phyloP scores from a whole-genome alignment of 2,888 invertebrate species.

The Scaptomyza tumidula region DNA sequence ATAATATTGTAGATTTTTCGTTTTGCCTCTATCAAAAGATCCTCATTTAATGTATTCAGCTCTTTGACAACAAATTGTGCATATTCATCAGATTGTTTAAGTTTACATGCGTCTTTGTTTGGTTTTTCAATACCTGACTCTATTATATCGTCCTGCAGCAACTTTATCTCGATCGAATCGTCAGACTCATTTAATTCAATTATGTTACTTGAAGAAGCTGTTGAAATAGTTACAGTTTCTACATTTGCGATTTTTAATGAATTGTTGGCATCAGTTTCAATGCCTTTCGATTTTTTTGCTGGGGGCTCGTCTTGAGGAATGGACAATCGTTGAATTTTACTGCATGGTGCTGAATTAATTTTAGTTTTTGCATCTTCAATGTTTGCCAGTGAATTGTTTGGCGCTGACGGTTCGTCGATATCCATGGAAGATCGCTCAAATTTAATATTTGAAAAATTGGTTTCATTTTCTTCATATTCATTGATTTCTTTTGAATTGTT shows the following conservation, averaged over 20 bases:
- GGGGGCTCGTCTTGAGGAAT: neutral
- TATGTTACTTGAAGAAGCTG: neutral
- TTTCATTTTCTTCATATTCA: neutral
- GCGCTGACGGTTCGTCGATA: neutral
- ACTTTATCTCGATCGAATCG: too few species aligned
- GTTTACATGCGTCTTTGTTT: neutral
- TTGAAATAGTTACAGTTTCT: neutral
- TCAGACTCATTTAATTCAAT: neutral
- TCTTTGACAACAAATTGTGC: constrained; percentile 54
- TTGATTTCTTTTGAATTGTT: neutral
- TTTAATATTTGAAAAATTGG: neutral
- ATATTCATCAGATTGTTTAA: constrained; percentile 37
- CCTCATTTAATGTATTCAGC: constrained; percentile 37
- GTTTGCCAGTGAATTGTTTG: neutral
- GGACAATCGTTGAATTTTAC: neutral
- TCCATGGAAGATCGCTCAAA: neutral
- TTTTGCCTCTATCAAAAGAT: constrained; percentile 55
- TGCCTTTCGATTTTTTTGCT: neutral
- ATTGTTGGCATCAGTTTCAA: neutral
- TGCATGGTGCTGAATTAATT: neutral
- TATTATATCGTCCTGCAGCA: neutral
- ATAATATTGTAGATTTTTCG: constrained; percentile 51
- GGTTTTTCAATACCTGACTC: neutral
- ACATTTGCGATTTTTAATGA: neutral
- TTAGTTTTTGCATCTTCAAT: neutral